Evolutionary conservation across 2,113 vertebrate genomes (phyloP), one percentile per base, ranked within the genome.

Genomic region (Xiphias gladius): DNA sequence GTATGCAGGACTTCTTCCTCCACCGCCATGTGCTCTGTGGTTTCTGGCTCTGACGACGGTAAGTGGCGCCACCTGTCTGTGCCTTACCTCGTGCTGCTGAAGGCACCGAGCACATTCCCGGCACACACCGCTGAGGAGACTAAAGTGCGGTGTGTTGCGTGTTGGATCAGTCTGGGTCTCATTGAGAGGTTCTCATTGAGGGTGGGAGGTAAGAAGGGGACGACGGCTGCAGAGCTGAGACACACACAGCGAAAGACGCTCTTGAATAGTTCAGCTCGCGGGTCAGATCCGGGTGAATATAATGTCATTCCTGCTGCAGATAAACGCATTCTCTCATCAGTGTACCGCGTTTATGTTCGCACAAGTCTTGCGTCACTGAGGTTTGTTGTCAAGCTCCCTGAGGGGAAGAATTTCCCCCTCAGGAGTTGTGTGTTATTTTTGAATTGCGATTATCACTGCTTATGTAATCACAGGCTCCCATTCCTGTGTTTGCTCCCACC

Each of bases 141-240:
- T 80, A 84, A 74, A 74, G 84, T 19, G 57, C 0, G 35, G 61
- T 20, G 24, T 1, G 32, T 41, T 62, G 71, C 80, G 68, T 58
- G 76, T 79, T 82, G 92, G 86, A 91, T 88, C 85, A 80, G 48
- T 50, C 17, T 55, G 67, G 41, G 65, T 87, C 73, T 80, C 74
- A 80, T 61, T 69, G 68, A 72, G 65, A 63, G 69, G 73, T 80
- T 83, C 79, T n/a, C 24, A 89, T 7, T 71, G 61, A 78, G 26
- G 54, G 68, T 30, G 7, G 48, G 64, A 66, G 64, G 63, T 61
- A 63, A 79, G 70, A 58, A 37, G 62, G 79, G 13, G 24, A 73
- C 67, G 71, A 50, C 0, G 7, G 57, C 58, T 22, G 24, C 75
- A 37, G 17, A 12, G 63, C 8, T 41, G 17, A 30, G 43, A 63